phyloP scores from a whole-genome alignment of 2,888 invertebrate genomes.

The Pinctada fucata region DNA sequence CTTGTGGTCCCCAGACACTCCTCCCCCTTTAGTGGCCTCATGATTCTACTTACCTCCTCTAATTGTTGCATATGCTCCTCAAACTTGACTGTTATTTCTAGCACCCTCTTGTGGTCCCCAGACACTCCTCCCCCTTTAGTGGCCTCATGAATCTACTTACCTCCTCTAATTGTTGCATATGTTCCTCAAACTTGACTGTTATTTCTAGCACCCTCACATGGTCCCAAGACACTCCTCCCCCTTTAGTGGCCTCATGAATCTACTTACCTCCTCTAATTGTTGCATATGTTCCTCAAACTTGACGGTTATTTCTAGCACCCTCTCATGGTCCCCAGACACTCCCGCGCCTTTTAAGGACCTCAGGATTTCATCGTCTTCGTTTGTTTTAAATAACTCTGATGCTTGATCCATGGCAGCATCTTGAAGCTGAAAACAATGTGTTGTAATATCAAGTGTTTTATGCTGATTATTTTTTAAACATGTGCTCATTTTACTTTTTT shows the following conservation, averaged over 20 bases:
- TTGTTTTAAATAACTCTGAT: slow-evolving; percentile 83
- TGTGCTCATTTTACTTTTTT: no score
- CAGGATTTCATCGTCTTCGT: slow-evolving; percentile 79
- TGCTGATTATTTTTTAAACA: no score
- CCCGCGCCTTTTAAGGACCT: slow-evolving; percentile 84
- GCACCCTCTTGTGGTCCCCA: slow-evolving; percentile 92
- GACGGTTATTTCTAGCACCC: slow-evolving; percentile 94
- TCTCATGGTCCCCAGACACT: slow-evolving; percentile 88
- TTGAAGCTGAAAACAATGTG: no score
- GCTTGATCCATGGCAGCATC: slow-evolving; percentile 90
- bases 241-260: slow-evolving; percentile 82
- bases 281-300: slow-evolving; percentile 98
- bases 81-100: slow-evolving; percentile 95
- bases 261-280: slow-evolving; percentile 94
- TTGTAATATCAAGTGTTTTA: no score
- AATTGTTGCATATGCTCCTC: slow-evolving; percentile 98
- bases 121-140: slow-evolving; percentile 86
- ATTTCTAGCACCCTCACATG: slow-evolving; percentile 94
- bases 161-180: slow-evolving; percentile 91
- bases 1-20: slow-evolving; percentile 89
- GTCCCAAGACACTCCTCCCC: slow-evolving; percentile 87
- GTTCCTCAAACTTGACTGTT: slow-evolving; percentile 96
- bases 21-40: slow-evolving; percentile 83
- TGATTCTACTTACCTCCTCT: slow-evolving; percentile 77
- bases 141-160: slow-evolving; percentile 78